A percentile compares a stretch with the other conserved stretches of the same genome.
These are phyloP conservation scores for Eupithecia insigniata DNA, from an alignment of 2,888 invertebrate species.

Conservation along the genomic window DNA sequence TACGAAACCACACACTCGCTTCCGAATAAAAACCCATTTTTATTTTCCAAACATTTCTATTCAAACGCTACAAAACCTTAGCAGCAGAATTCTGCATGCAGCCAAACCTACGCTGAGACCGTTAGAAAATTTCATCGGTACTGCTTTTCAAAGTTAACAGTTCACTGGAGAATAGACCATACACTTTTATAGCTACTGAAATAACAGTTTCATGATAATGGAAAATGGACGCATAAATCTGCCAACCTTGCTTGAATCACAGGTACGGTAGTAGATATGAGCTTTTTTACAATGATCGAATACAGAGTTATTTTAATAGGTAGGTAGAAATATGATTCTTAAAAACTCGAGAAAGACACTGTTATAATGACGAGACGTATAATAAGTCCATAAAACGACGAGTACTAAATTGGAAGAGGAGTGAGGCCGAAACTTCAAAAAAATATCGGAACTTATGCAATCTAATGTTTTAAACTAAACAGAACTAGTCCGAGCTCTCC, in stretches of 20 bases:
- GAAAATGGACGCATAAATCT: slow-evolving; percentile 15
- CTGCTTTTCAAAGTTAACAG: slow-evolving; percentile 15
- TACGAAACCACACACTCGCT: slow-evolving; percentile 22
- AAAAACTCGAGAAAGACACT: background rate
- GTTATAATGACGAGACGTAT: background rate
- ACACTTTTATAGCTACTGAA: slow-evolving; percentile 16
- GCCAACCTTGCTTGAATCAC: slow-evolving; percentile 5
- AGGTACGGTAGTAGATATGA: background rate
- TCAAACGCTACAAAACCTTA: slow-evolving; percentile 28
- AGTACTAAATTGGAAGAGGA: background rate
- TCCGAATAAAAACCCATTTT: slow-evolving; percentile 28
- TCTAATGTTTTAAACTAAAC: slow-evolving; percentile 21
- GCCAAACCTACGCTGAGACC: slow-evolving; percentile 13
- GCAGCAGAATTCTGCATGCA: slow-evolving; percentile 22
- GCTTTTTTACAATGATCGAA: slow-evolving; percentile 7
- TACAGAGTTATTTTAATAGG: background rate
- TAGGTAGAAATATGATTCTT: background rate
- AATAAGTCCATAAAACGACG: background rate
- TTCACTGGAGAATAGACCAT: slow-evolving; percentile 17
- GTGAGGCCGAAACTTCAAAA: slow-evolving; percentile 12
- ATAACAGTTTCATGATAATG: slow-evolving; percentile 17
- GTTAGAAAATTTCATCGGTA: slow-evolving; percentile 19
- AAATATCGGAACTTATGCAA: slow-evolving; percentile 8
- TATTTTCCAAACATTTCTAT: slow-evolving; percentile 37
- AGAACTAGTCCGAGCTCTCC: slow-evolving; percentile 9